These are phyloP conservation scores for Megaceryle torquata DNA, from an alignment of 2,113 vertebrate species.

Conservation along the genomic window DNA sequence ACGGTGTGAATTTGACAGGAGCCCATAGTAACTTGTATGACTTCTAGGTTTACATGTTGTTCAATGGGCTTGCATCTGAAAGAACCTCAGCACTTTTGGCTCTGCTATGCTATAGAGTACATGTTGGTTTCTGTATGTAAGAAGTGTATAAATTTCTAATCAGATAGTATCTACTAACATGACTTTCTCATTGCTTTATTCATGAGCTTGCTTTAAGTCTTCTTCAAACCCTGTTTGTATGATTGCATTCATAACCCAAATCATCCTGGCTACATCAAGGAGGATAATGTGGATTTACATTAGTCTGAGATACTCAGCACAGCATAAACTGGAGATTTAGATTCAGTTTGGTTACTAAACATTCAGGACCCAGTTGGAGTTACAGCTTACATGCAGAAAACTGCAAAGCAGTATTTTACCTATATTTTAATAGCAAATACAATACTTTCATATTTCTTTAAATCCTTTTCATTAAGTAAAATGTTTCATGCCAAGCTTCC, in stretches of 20 bases:
- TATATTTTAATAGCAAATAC: conserved; percentile 46
- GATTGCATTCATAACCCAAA: conserved; percentile 47
- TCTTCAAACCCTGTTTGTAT: conserved; percentile 47
- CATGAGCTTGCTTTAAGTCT: conserved; percentile 55
- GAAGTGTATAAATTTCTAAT: conserved; percentile 36
- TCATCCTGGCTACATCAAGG: conserved; percentile 29
- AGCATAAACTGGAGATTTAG: conserved; percentile 64
- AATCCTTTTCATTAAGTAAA: conserved; percentile 66
- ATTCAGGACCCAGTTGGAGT: conserved; percentile 19
- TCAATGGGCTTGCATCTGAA: neutral
- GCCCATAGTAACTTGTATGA: neutral
- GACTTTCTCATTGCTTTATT: conserved; percentile 58
- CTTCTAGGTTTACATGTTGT: neutral
- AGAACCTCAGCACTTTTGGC: neutral
- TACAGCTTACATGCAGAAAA: conserved; percentile 32
- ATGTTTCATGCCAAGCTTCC: conserved; percentile 52
- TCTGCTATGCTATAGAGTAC: neutral
- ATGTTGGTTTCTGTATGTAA: conserved; percentile 7
- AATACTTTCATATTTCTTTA: conserved; percentile 61
- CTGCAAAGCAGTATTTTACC: conserved; percentile 37
- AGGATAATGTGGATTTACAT: conserved; percentile 67
- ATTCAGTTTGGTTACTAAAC: conserved; percentile 49
- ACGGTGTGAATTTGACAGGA: neutral
- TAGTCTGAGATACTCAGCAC: conserved; percentile 64
- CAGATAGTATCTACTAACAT: conserved; percentile 33